Base-by-base conservation (phyloP, 2,113 vertebrate species). In the Cnemophilus loriae region DNA sequence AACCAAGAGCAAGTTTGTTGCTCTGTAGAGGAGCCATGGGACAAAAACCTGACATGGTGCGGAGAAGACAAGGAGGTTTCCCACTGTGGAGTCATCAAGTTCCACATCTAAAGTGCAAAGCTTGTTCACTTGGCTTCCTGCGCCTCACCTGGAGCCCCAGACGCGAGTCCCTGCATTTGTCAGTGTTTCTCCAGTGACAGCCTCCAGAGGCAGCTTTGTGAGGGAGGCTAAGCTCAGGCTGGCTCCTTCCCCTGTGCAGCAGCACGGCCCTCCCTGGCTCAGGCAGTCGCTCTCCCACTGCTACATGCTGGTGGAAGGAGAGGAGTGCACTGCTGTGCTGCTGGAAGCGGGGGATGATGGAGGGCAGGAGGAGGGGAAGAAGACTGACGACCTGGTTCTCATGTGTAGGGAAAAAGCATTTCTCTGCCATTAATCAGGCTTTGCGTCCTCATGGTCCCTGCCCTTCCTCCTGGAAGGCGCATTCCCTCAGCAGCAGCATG, bases 261-360 rank as follows among this genome's bases (percentile, higher is more conserved):
- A 81, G 73, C 35, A 27, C 50, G 44, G 4, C 46, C 17, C 18
- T 87, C 37, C 63, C 57, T 57, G 49, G 81, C 49, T 71, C 53
- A 41, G 84, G 19, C 5, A 5, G 7, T 33, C 2, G 0, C 33
- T 52, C 1, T 65, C 32, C 68, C 0, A 0, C 47, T 80, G 46
- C 47, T 61, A 16, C 0, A 0, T 26, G 50, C 50, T 70, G 47
- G 13, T 80, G 68, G 35, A 49, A 67, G 56, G 63, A 65, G 17
- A 89, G 26, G 37, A 35, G 14, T 6, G 4, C 16, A 3, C 41
- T 15, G 35, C 74, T 4, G 3, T 1, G 1, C 35, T 84, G 33
- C 52, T 61, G 47, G 55, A 52, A 41, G 27, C 3, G 3, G 13
- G 52, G n/a, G n/a, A 37, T 26, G 20, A 8, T 2, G 5, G 44